Evolutionary conservation across 1,140 invertebrate genomes (phyloP), one percentile per base, ranked within the genome.

Genomic region (Aricia agestis): DNA sequence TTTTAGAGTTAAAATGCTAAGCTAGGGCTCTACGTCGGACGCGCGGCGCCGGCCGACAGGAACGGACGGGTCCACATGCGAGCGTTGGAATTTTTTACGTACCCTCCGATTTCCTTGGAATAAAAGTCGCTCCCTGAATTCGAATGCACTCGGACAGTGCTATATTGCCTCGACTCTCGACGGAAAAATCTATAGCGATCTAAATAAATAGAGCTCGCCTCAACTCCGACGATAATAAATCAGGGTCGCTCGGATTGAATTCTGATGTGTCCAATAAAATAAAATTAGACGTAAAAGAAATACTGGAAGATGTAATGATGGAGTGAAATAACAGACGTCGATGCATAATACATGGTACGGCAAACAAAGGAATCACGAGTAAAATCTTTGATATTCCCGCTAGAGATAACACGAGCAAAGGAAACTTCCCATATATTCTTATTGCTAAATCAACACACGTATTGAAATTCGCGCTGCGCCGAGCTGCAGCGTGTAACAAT

Each of bases 1-100:
- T 63, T 63, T 63, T 63, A 63, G 19, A 19, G 25, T 63, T 19
- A 63, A 63, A 63, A 63, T 63, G 59, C 19, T 19, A 63, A 63
- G 59, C 25, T 19, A 11, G 59, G 19, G 59, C 59, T 63, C 18
- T 4, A 10, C 59, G 19, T 25, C 3, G 25, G 25, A 25, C 25
- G 25, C 25, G 25, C 25, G 25, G 25, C 25, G 59, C 7, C 59
- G 7, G 59, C 59, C 11, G 59, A 25, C 6, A 63, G 59, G n/a
- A 59, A 59, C 59, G 10, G 59, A 11, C 59, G 18, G 59, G 9
- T 61, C 59, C 11, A 17, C 1, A 4, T 31, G 6, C 18, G 59
- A 4, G 10, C 19, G 59, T 18, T 25, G 17, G 18, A 25, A 63
- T 31, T 63, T 63, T 63, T 63, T 19, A 19, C 11, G 11, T 52